Base-by-base conservation (phyloP, 2,888 invertebrate species). In the Mylabris sibirica region DNA sequence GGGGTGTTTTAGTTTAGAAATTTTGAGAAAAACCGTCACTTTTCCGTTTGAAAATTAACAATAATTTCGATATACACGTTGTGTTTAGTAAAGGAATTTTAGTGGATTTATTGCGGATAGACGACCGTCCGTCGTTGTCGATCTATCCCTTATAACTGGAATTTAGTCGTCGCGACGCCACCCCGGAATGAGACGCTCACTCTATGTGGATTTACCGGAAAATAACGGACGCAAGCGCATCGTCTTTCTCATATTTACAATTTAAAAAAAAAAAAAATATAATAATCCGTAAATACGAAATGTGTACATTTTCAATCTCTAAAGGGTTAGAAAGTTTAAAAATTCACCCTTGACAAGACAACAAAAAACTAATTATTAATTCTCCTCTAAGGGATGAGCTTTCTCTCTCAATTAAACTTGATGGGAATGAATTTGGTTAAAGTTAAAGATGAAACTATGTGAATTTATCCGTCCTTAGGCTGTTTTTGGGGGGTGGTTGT, bases 131-230 rank as follows among this genome's bases (percentile, higher is more conserved):
- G 60, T 30, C 60, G 35, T 6, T 62, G 68, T 30, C 66, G 64
- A 60, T 61, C 66, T 62, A 64, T 64, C 66, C 64, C 66, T 62
- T 67, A 62, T 59, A 69, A 69, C 69, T 69, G 49, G 59, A 66
- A 61, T 34, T 64, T 67, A n/a, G 60, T 61, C 66, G 69, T 69
- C 69, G 69, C 60, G 69, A 67, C 69, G 69, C 69, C 69, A 69
- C 69, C 69, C 69, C 49, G 20, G n/a, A 22, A 6, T 49, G 20
- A 12, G 11, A 20, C 2, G 4, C 30, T 1, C 30, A 30, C 20
- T 49, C 20, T 17, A 20, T 20, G 49, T 20, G 49, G 9, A 49
- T 20, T 11, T 64, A 64, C 64, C 60, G 66, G 64, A 57, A 60
- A 26, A 49, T 49, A 49, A 62, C 69, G 69, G 69, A 69, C 69